A percentile compares a stretch with the other conserved stretches of the same genome.
Conservation (phyloP, 2,888 invertebrate genomes). For the Himalopsyche anomala region DNA sequence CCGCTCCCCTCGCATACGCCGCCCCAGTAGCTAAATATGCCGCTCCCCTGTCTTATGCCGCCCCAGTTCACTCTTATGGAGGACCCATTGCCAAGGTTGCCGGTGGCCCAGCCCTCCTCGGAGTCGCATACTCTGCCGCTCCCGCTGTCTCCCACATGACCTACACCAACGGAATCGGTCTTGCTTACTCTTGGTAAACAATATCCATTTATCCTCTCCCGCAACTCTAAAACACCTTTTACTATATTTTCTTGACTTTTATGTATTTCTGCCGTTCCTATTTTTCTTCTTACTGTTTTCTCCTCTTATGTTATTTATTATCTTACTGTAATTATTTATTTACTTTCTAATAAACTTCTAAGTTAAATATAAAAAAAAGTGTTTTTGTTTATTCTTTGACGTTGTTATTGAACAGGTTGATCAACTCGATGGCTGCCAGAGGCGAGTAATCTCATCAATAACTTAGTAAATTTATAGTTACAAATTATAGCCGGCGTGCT, state of each 20-base stretch:
- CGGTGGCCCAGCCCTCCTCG: conserved; percentile 75
- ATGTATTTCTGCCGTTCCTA: background rate
- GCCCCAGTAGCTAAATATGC: conserved; percentile 70
- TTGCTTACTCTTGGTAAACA: conserved; percentile 77
- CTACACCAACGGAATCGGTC: conserved; percentile 77
- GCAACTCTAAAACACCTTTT: background rate
- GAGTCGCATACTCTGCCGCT: conserved; percentile 79
- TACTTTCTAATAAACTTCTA: conserved; percentile 5
- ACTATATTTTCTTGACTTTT: background rate
- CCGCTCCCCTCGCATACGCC: conserved; percentile 57
- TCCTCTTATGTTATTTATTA: conserved; percentile 4
- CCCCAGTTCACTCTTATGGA: conserved; percentile 69
- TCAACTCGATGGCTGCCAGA: no score
- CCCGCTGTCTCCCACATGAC: conserved; percentile 80
- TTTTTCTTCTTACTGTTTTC: conserved; percentile 1
- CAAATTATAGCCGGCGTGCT: no score
- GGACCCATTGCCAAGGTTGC: conserved; percentile 70
- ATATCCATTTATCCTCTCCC: background rate
- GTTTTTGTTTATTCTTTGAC: no score
- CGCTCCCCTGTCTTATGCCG: conserved; percentile 70
- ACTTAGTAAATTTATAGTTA: no score
- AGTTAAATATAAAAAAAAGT: background rate
- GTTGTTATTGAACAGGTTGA: no score
- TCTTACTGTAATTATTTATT: conserved; percentile 16
- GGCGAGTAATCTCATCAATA: no score